phyloP scores from a whole-genome alignment of 2,888 invertebrate species.

The Tenthredo scrophulariae region DNA sequence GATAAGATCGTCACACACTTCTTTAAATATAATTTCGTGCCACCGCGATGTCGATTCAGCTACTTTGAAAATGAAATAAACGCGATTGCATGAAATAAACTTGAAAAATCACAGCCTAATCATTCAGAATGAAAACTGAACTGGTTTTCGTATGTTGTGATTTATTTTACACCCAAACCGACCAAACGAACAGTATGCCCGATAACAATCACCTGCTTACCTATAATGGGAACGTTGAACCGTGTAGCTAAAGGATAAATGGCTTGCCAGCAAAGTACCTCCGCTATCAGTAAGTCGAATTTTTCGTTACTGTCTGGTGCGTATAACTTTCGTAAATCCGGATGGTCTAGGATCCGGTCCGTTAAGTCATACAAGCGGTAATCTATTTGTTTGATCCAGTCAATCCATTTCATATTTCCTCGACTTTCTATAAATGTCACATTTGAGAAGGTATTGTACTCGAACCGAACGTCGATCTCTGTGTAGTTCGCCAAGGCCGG shows the following conservation, averaged over 20 bases:
- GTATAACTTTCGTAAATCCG: constrained; percentile 60
- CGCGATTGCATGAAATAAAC: not conserved
- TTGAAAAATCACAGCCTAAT: no score
- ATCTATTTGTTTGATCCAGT: not conserved
- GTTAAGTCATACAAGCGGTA: not conserved
- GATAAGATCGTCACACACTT: not conserved
- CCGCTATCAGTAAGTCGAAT: constrained; percentile 58
- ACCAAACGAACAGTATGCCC: not conserved
- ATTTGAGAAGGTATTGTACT: not conserved
- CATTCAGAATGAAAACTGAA: no score
- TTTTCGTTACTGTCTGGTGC: constrained; percentile 57
- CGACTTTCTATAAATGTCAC: not conserved
- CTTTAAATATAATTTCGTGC: no score
- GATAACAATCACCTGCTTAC: constrained; percentile 53
- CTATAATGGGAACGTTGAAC: constrained; percentile 58
- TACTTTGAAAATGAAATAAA: not conserved
- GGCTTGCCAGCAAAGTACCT: not conserved
- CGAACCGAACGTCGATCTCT: constrained; percentile 54
- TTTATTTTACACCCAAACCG: not conserved
- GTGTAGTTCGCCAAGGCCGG: constrained; percentile 56
- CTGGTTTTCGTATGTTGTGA: no score
- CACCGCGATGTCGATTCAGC: not conserved
- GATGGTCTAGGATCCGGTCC: constrained; percentile 7
- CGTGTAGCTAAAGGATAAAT: constrained; percentile 51
- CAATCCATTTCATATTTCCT: not conserved